A percentile compares a stretch with the other conserved stretches of the same genome.
Evolutionary conservation across 1,140 invertebrate genomes (phyloP).

Genomic region (Liolophura sinensis): DNA sequence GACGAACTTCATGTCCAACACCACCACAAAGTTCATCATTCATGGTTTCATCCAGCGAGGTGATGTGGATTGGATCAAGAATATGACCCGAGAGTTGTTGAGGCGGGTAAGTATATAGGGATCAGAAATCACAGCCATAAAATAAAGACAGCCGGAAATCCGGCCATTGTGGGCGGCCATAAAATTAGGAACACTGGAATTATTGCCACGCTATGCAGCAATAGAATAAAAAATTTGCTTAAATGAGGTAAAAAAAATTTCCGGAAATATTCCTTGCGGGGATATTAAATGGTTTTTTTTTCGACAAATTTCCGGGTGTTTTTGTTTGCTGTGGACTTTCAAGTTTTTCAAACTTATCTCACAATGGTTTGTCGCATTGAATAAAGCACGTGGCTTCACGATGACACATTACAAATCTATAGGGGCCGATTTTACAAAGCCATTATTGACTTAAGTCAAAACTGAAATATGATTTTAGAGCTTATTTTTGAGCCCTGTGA

Average conservation of each 20-base stretch:
- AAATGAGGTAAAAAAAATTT: background rate
- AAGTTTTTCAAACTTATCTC: no score
- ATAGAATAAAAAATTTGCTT: background rate
- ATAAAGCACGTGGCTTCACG: no score
- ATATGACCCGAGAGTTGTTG: slow-evolving; percentile 35
- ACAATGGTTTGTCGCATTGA: no score
- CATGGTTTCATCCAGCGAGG: slow-evolving; percentile 94
- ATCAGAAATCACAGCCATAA: background rate
- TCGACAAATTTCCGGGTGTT: no score
- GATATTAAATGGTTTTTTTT: slow-evolving; percentile 2
- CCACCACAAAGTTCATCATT: slow-evolving; percentile 76
- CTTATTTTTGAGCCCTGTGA: no score
- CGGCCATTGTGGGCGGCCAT: background rate
- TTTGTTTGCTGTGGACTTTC: no score
- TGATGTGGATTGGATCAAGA: slow-evolving; percentile 78
- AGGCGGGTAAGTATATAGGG: slow-evolving; percentile 27
- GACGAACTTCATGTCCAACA: slow-evolving; percentile 18
- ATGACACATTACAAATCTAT: no score
- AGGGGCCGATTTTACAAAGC: no score
- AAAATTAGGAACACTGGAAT: background rate
- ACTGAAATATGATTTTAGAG: no score
- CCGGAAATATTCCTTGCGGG: background rate
- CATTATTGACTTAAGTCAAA: no score
- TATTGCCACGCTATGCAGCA: background rate
- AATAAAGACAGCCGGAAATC: background rate